These are phyloP conservation scores for Morpho achilles DNA, from an alignment of 2,888 invertebrate species.

Conservation along the genomic window DNA sequence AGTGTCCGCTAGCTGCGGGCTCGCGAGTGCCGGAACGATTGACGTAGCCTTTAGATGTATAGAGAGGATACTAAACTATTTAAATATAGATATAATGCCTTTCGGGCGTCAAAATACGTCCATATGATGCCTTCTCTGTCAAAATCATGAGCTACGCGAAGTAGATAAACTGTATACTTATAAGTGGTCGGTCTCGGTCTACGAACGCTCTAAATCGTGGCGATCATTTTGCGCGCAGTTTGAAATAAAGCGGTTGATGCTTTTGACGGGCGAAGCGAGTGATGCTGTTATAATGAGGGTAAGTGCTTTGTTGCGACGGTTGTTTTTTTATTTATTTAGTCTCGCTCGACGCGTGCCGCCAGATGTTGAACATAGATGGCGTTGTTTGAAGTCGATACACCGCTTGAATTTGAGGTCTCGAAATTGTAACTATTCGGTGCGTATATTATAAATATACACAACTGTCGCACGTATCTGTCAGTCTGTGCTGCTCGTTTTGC, in stretches of 20 bases:
- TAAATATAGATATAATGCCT: slow-evolving; percentile 14
- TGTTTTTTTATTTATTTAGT: slow-evolving; percentile 42
- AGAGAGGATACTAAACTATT: not conserved
- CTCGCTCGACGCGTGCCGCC: too few species aligned
- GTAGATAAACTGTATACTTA: too few species aligned
- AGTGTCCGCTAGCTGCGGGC: too few species aligned
- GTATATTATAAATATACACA: not conserved
- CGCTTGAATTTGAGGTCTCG: too few species aligned
- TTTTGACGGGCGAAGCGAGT: slow-evolving; percentile 12
- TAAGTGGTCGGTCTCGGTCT: too few species aligned
- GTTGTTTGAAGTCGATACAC: too few species aligned
- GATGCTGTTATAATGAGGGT: slow-evolving; percentile 9
- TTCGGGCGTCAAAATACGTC: slow-evolving; percentile 19
- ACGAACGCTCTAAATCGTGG: too few species aligned
- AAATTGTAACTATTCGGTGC: not conserved
- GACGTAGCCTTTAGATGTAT: not conserved
- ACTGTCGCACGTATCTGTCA: too few species aligned
- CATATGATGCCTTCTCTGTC: slow-evolving; percentile 10
- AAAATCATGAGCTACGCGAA: slow-evolving; percentile 3
- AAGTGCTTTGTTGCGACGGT: slow-evolving; percentile 39
- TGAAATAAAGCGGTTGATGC: not conserved
- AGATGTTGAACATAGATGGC: too few species aligned
- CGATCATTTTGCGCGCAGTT: not conserved
- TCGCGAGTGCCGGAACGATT: too few species aligned
- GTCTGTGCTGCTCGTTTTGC: too few species aligned